Evolutionary conservation across 92 coral and sea anemone genomes (phyloP).

Genomic region (Paragorgia papillata): DNA sequence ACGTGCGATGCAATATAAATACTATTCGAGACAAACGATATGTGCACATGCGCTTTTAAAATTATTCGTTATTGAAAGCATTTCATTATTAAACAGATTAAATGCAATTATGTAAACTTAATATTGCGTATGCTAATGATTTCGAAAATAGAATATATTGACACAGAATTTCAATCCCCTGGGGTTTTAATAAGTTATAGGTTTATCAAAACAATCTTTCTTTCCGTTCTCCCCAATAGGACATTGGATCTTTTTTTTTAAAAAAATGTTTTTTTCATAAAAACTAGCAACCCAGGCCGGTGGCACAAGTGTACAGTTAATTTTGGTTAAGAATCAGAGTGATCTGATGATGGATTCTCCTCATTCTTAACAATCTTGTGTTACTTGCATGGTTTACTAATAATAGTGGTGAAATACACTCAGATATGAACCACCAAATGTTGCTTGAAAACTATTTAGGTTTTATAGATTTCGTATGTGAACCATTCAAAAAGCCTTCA

Average conservation of each 20-base stretch:
- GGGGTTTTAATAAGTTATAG: slow-evolving; percentile 39
- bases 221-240: slow-evolving; percentile 40
- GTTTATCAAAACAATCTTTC: slow-evolving; percentile 46
- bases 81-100: slow-evolving; percentile 51
- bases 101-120: slow-evolving; percentile 52
- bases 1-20: slow-evolving; percentile 41
- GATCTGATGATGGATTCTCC: too few relatives aligned
- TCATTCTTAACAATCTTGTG: too few relatives aligned
- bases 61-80: slow-evolving; percentile 51
- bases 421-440: neutral
- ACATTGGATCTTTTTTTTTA: too few relatives aligned
- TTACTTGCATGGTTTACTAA: too few relatives aligned
- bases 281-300: slow-evolving; percentile 9
- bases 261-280: slow-evolving; percentile 26
- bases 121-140: slow-evolving; percentile 52
- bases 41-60: slow-evolving; percentile 55
- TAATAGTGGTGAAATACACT: too few relatives aligned
- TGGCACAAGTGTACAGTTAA: slow-evolving; percentile 1
- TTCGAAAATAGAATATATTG: slow-evolving; percentile 47
- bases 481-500: neutral
- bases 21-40: slow-evolving; percentile 53
- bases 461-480: neutral
- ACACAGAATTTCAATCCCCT: slow-evolving; percentile 42
- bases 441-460: slow-evolving; percentile 33
- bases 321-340: slow-evolving; percentile 6